A percentile compares a stretch with the other conserved stretches of the same genome.
phyloP scores from a whole-genome alignment of 2,888 invertebrate species.

The Sisyra terminalis region DNA sequence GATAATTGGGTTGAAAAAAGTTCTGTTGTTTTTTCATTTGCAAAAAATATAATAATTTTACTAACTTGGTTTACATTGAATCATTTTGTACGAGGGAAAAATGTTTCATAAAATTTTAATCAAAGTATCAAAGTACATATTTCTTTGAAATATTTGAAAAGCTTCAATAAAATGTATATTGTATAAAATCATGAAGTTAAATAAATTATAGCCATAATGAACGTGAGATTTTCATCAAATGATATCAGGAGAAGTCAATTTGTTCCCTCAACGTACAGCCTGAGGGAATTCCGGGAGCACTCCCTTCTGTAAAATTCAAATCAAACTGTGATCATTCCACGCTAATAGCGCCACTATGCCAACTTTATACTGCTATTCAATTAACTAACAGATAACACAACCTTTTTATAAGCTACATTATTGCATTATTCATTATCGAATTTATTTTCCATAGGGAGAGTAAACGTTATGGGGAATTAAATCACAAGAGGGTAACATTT shows the following conservation, averaged over 20 bases:
- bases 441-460: conserved; percentile 1
- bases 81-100: too few relatives aligned
- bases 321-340: conserved; percentile 6
- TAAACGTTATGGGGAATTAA: neutral
- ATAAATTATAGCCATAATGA: too few relatives aligned
- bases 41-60: too few relatives aligned
- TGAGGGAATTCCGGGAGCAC: conserved; percentile 12
- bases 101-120: too few relatives aligned
- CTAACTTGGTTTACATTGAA: too few relatives aligned
- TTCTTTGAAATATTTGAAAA: too few relatives aligned
- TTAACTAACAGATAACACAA: conserved; percentile 5
- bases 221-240: too few relatives aligned
- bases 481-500: neutral
- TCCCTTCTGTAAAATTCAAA: conserved; percentile 8
- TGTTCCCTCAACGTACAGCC: conserved; percentile 7
- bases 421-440: conserved; percentile 7
- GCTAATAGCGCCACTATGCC: conserved; percentile 6
- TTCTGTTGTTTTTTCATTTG: too few relatives aligned
- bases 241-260: neutral
- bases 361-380: conserved; percentile 5
- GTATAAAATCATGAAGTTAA: too few relatives aligned
- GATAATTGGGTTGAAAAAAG: too few relatives aligned
- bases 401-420: neutral
- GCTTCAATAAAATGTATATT: too few relatives aligned
- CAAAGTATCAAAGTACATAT: too few relatives aligned